Evolutionary conservation across 1,140 invertebrate genomes (phyloP).

Genomic region (Drosophila chauvacae): DNA sequence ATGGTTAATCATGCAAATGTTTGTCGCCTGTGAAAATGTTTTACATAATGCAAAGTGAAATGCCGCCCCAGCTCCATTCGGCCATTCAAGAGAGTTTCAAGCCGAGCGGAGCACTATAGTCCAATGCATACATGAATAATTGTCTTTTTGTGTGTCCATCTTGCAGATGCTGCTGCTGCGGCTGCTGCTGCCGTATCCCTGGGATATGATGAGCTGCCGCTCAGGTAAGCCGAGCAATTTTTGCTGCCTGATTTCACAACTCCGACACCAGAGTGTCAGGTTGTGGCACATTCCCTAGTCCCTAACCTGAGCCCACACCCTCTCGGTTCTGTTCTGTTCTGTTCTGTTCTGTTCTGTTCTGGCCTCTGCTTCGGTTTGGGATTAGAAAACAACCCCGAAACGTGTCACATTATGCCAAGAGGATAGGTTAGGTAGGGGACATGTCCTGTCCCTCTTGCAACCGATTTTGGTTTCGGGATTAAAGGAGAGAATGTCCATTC

Average conservation of each 20-base stretch:
- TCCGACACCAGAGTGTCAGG: slow-evolving; percentile 50
- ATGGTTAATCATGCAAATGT: slow-evolving; percentile 83
- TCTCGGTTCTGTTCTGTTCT: background rate
- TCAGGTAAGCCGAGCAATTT: slow-evolving; percentile 77
- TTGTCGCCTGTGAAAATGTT: slow-evolving; percentile 80
- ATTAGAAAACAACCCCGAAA: slow-evolving; percentile 77
- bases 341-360: slow-evolving; percentile 17
- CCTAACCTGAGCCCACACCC: background rate
- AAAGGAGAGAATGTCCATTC: slow-evolving; percentile 22
- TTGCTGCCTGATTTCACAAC: slow-evolving; percentile 78
- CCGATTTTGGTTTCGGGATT: slow-evolving; percentile 38
- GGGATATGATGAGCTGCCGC: slow-evolving; percentile 32
- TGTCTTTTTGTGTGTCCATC: slow-evolving; percentile 64
- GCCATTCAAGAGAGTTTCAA: slow-evolving; percentile 51
- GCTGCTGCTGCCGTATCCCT: slow-evolving; percentile 5
- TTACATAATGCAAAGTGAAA: slow-evolving; percentile 82
- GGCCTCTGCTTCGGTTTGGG: slow-evolving; percentile 65
- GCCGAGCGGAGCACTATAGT: slow-evolving; percentile 34
- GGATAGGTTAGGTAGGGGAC: slow-evolving; percentile 22
- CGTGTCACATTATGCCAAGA: slow-evolving; percentile 74
- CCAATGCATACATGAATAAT: slow-evolving; percentile 79
- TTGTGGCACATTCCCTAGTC: slow-evolving; percentile 49
- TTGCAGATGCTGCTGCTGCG: slow-evolving; percentile 28
- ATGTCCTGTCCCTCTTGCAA: slow-evolving; percentile 38
- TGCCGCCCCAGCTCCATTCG: slow-evolving; percentile 36